Base-by-base conservation (phyloP, 2,888 invertebrate species). In the Crematogaster levior region DNA sequence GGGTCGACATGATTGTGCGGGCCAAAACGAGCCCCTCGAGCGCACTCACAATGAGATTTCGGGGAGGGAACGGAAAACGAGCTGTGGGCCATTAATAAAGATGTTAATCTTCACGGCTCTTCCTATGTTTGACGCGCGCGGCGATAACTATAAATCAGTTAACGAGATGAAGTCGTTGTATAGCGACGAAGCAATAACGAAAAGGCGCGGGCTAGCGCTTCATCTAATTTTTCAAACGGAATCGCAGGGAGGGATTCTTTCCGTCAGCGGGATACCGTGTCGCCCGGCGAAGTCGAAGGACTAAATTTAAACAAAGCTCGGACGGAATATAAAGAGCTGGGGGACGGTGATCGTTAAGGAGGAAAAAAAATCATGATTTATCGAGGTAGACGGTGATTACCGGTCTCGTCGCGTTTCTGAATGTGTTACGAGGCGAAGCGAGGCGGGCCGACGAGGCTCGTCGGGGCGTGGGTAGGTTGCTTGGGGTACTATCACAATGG, bases 301-400 rank as follows among this genome's bases (percentile, higher is more conserved):
- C 66, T 40, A 53, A 65, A 75, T 51, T 66, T 66, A 75, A 75
- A 75, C 75, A 75, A 66, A 66, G 51, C 66, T 65, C 75, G 75
- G 66, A 40, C 27, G 68, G 68, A 77, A 77, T 68, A 66, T 68
- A 77, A 77, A 53, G 65, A 73, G 21, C 37, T 3, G 63, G 63
- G 70, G 30, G 65, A 53, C 40, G 43, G 72, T 56, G 82, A 82
- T 74, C 80, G 81, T 56, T 53, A 68, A 53, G 53, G 15, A 24
- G 24, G 40, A 53, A 81, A 86, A 84, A 85, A 85, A 85, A 87
- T 80, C 63, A 80, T 80, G 84, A 87, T 80, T 84, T 85, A 84
- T 85, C 86, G 87, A 89, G 83, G 84, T 77, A 81, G 53, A 75
- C 84, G 86, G 83, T 86, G 87, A 90, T 90, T 90, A 88, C 87